These are phyloP conservation scores for Leucoraja ocellata DNA, from an alignment of 2,797 vertebrate genomes.

Conservation along the genomic window DNA sequence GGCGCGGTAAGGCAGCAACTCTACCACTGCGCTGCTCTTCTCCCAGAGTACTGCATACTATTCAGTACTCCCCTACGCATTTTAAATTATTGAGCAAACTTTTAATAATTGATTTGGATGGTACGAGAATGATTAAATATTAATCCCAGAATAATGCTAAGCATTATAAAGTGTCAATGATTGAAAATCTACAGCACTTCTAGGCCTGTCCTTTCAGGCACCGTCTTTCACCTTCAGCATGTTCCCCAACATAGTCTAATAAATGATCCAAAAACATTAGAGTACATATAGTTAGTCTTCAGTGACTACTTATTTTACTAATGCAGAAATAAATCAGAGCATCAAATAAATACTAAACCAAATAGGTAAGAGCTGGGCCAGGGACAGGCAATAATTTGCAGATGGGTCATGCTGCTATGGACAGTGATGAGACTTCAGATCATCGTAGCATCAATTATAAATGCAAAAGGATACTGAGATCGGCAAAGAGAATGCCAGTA, in stretches of 20 bases:
- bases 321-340: neutral
- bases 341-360: neutral
- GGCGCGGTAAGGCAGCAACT: too few relatives aligned
- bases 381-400: neutral
- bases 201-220: neutral
- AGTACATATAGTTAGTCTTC: neutral
- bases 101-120: constrained; percentile 28
- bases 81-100: constrained; percentile 10
- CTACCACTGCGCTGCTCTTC: too few relatives aligned
- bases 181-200: neutral
- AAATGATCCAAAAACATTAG: neutral
- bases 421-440: too few relatives aligned
- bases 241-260: neutral
- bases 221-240: neutral
- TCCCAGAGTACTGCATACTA: neutral
- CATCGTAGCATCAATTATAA: too few relatives aligned
- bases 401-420: too few relatives aligned
- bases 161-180: neutral
- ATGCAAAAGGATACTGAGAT: too few relatives aligned
- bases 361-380: neutral
- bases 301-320: neutral
- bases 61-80: neutral
- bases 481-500: too few relatives aligned
- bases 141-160: neutral
- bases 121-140: neutral